A percentile compares a stretch with the other conserved stretches of the same genome.
phyloP scores from a whole-genome alignment of 2,113 vertebrate species.

The Coptodon bakossiorum region DNA sequence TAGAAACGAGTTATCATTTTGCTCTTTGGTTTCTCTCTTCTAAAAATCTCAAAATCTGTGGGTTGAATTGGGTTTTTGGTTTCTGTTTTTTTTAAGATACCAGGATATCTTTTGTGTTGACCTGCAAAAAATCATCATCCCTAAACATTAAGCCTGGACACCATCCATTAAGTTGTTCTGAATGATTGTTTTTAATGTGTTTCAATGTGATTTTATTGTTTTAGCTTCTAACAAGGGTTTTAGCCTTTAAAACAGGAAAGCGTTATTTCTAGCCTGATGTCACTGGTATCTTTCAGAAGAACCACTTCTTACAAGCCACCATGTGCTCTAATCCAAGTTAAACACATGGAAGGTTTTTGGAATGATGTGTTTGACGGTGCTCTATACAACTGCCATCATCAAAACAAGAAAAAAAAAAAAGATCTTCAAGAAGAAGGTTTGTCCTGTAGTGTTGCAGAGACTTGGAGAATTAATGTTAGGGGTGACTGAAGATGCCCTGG shows the following conservation, averaged over 20 bases:
- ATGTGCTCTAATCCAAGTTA: neutral
- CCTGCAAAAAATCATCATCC: neutral
- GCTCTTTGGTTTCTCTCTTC: neutral
- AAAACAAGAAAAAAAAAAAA: neutral
- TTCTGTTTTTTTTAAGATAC: neutral
- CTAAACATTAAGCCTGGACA: neutral
- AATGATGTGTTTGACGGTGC: neutral
- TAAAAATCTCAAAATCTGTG: neutral
- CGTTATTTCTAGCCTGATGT: neutral
- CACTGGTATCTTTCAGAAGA: neutral
- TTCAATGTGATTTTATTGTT: neutral
- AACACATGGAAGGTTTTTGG: neutral
- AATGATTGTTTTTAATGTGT: neutral
- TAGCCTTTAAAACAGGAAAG: neutral
- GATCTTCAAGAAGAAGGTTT: neutral
- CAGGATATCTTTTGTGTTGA: neutral
- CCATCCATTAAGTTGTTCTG: neutral
- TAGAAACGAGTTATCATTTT: neutral
- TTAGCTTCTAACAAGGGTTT: neutral
- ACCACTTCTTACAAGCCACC: neutral
- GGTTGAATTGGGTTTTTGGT: neutral
- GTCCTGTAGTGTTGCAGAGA: neutral
- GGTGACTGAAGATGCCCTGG: neutral
- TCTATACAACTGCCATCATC: neutral
- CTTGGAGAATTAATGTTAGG: neutral